phyloP scores from a whole-genome alignment of 2,797 vertebrate genomes.

The Labroides dimidiatus region DNA sequence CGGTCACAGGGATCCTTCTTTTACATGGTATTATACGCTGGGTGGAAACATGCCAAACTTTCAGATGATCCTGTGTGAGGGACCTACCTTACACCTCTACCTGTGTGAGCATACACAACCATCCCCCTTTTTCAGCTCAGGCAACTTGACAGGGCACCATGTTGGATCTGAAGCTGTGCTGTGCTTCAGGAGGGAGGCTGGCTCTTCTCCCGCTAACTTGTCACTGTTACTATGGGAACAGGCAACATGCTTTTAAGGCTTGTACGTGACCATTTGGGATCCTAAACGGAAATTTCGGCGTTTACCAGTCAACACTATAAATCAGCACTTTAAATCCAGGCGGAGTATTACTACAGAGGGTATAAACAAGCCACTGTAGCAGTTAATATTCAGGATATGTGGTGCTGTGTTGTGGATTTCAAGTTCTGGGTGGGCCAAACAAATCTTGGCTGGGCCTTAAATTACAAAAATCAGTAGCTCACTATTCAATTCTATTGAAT shows the following conservation, averaged over 20 bases:
- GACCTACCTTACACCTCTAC: too few relatives aligned
- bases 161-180: conserved; percentile 42
- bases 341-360: not conserved
- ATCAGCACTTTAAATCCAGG: conserved; percentile 29
- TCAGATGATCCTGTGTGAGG: too few relatives aligned
- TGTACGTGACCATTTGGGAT: conserved; percentile 37
- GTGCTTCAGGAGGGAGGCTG: conserved; percentile 10
- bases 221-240: conserved; percentile 69
- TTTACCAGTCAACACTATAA: conserved; percentile 30
- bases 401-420: not conserved
- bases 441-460: too few relatives aligned
- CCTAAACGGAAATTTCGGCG: conserved; percentile 39
- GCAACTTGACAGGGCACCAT: conserved; percentile 26
- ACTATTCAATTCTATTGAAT: too few relatives aligned
- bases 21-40: conserved; percentile 26
- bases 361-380: conserved; percentile 11
- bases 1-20: conserved; percentile 2
- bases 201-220: conserved; percentile 45
- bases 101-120: not conserved
- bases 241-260: conserved; percentile 53
- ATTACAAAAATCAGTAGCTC: too few relatives aligned
- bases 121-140: conserved; percentile 20
- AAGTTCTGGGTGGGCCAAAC: too few relatives aligned
- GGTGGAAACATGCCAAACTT: conserved; percentile 19
- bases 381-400: conserved; percentile 30